Base-by-base conservation (phyloP, 2,797 vertebrate genomes). In the Esox masquinongy region DNA sequence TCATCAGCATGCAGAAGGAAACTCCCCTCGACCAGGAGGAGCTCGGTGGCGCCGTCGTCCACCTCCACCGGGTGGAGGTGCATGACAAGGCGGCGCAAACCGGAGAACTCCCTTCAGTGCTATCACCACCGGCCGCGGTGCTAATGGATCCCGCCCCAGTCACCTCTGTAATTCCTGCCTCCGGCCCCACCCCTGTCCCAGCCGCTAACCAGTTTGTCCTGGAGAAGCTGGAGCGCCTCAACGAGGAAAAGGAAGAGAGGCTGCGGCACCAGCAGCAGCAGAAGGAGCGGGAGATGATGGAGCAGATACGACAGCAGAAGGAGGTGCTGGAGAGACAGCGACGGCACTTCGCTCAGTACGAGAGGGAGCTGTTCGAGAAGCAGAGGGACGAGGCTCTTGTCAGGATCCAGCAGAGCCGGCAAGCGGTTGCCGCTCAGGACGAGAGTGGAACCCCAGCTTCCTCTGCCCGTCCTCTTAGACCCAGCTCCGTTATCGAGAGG, bases 261-360 rank as follows among this genome's bases (percentile, higher is more conserved):
- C 96, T 94, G 84, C 96, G 96, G 26, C 95, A 94, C 61, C 94
- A 95, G 76, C 96, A 94, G 82, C 94, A 95, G 83, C 95, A 97
- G 79, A 96, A 96, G 7, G 96, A 96, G 93, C 96, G 89, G 75
- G 94, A 97, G 79, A 96, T 99, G 96, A 99, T 99, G 97, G 95
- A 95, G 86, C 95, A 96, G 88, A 96, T 97, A 75, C 90, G 94
- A 1, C 94, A 95, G 68, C 96, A 98, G 89, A 96, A 95, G 51
- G 95, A 94, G 64, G 94, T 87, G 77, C 89, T 98, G 82, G 95
- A 95, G 89, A 93, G 80, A 34, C 95, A 98, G 19, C 95, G 96
- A 0, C 94, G 92, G 75, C 84, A 88, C 74, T 95, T 97, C 0
- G 95, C 94, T 74, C 95, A 95, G 67, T 77, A 86, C 3, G 92